Conservation (phyloP, 2,113 vertebrate genomes). For the Donacobius atricapilla region DNA sequence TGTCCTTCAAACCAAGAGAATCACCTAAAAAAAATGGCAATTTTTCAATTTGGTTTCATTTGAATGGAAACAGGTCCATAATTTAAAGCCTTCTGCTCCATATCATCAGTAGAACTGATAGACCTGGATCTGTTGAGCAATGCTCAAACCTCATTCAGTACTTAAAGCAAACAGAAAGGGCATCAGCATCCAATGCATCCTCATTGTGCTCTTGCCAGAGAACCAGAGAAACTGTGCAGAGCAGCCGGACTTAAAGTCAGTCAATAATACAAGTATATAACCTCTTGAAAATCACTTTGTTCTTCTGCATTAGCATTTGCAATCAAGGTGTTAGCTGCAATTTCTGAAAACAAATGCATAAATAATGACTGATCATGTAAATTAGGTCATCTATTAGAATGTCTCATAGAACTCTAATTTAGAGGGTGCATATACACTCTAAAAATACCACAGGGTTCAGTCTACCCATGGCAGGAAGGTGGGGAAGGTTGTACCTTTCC, state of each 20-base stretch:
- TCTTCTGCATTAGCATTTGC: not conserved
- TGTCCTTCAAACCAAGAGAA: not conserved
- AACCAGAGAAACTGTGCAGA: accelerated
- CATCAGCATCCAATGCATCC: not conserved
- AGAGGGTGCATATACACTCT: not conserved
- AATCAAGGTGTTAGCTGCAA: not conserved
- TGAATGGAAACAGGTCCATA: not conserved
- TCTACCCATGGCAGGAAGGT: not conserved
- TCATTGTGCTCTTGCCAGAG: not conserved
- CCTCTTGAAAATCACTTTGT: not conserved
- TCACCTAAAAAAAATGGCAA: accelerated
- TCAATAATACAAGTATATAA: not conserved
- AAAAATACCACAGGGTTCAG: not conserved
- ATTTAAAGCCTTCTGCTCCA: not conserved
- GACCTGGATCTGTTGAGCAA: not conserved
- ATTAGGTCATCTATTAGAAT: not conserved
- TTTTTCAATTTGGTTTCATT: not conserved
- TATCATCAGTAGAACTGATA: not conserved
- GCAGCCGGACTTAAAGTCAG: not conserved
- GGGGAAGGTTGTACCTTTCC: not conserved
- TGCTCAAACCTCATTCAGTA: not conserved
- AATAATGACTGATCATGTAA: not conserved
- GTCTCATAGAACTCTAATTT: not conserved
- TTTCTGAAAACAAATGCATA: not conserved
- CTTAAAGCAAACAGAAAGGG: not conserved